phyloP scores from a whole-genome alignment of 2,888 invertebrate species.

The Trachelus tabidus region DNA sequence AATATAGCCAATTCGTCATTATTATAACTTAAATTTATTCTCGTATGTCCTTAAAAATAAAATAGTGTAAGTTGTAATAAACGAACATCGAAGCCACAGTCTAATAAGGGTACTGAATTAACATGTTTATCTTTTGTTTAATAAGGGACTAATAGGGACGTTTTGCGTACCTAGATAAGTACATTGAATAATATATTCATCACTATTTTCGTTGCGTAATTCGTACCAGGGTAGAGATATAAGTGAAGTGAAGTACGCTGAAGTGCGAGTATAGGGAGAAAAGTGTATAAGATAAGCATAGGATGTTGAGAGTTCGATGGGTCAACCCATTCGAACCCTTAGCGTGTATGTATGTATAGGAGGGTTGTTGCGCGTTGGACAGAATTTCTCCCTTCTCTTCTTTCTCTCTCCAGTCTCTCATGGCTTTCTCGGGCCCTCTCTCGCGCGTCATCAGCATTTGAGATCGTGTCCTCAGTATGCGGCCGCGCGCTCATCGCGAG shows the following conservation, averaged over 20 bases:
- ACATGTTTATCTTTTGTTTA: background rate
- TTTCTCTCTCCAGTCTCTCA: background rate
- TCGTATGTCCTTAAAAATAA: background rate
- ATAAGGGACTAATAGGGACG: background rate
- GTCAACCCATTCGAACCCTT: background rate
- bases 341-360: background rate
- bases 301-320: background rate
- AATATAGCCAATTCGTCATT: background rate
- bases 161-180: background rate
- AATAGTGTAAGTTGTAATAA: background rate
- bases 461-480: constrained; percentile 42
- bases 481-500: constrained; percentile 49
- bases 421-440: constrained; percentile 6
- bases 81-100: background rate
- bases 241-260: background rate
- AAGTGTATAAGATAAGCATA: background rate
- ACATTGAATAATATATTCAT: background rate
- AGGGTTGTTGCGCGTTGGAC: constrained; percentile 30
- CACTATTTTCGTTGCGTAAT: background rate
- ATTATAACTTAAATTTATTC: background rate
- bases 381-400: constrained; percentile 14
- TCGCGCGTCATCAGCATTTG: constrained; percentile 10
- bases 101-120: background rate
- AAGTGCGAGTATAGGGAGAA: background rate
- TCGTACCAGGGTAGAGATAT: no score